phyloP scores from a whole-genome alignment of 2,888 invertebrate species.

The Drosophila cyrtoloma region DNA sequence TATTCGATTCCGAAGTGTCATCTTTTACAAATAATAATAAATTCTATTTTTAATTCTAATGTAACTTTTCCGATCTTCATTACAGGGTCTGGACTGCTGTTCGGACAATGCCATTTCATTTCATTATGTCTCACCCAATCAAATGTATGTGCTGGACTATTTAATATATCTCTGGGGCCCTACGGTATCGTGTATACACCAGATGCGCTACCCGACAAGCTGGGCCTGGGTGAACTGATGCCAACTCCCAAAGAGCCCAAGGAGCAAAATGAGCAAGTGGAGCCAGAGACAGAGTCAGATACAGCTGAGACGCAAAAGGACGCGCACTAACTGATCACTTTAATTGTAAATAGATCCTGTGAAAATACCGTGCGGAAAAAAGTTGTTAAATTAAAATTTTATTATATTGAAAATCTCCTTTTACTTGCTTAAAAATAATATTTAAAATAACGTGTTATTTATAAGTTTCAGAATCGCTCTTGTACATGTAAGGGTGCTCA shows the following conservation, averaged over 20 bases:
- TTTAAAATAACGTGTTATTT: too few relatives aligned
- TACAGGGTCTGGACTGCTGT: slow-evolving; percentile 88
- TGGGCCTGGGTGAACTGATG: slow-evolving; percentile 46
- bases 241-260: neutral
- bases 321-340: neutral
- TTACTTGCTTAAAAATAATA: too few relatives aligned
- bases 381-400: too few relatives aligned
- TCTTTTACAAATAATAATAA: too few relatives aligned
- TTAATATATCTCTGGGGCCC: slow-evolving; percentile 94
- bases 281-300: too few relatives aligned
- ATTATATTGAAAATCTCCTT: too few relatives aligned
- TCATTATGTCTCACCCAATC: slow-evolving; percentile 95
- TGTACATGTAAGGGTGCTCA: too few relatives aligned
- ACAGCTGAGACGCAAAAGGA: neutral
- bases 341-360: neutral
- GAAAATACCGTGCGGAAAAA: too few relatives aligned
- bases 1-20: too few relatives aligned
- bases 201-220: slow-evolving; percentile 58
- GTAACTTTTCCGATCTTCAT: too few relatives aligned
- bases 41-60: too few relatives aligned
- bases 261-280: neutral
- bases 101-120: slow-evolving; percentile 97
- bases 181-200: slow-evolving; percentile 86
- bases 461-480: too few relatives aligned
- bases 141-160: slow-evolving; percentile 98